Base-by-base conservation (phyloP, 37 sponge, comb jelly and placozoan genomes). In the Bolinopsis microptera region DNA sequence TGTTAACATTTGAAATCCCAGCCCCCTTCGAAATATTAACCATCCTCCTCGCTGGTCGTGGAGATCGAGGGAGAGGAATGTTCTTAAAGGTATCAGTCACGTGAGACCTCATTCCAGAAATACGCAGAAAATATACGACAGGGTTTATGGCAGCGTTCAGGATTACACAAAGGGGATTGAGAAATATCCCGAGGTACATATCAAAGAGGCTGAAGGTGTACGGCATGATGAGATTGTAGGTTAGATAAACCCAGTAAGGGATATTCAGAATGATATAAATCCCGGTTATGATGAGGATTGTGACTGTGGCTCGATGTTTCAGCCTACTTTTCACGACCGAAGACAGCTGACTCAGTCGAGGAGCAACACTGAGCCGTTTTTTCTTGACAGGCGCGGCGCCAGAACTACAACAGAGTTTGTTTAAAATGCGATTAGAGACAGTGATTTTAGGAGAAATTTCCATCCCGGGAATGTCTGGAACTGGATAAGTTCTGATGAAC, bases 61-160 rank as follows among this genome's bases (percentile, higher is more conserved):
- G 80, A 35, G 35, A 35, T 34, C 37, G 35, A 1, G 80, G 80
- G 21, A 77, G 33, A 40, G 38, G 36, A 0, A 86, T 34, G 36
- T 86, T 41, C 2, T 39, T 38, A 18, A 86, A 86, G 38, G 90
- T 39, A 13, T 9, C n/a, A 18, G 35, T 3, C 41, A 86, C 61
- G 5, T 40, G 90, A 24, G 9, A n/a, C 61, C 39, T 86, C 90
- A 86, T 86, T 16, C 35, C 90, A 0, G 90, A 35, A 28, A 86
- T 86, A 1, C 90, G 40, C 48, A 86, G 30, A 23, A 28, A 86
- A 48, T 86, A 86, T 24, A 86, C 35, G 28, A 40, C 61, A 30
- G 90, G 90, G 90, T 86, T 86, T 23, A 86, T 41, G 61, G 90
- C 61, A 0, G 90, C 90, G 48, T 86, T 86, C 38, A 86, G 90